A percentile compares a stretch with the other conserved stretches of the same genome.
These are phyloP conservation scores for Pharmacophagus antenor DNA, from an alignment of 2,888 invertebrate genomes.

Conservation along the genomic window DNA sequence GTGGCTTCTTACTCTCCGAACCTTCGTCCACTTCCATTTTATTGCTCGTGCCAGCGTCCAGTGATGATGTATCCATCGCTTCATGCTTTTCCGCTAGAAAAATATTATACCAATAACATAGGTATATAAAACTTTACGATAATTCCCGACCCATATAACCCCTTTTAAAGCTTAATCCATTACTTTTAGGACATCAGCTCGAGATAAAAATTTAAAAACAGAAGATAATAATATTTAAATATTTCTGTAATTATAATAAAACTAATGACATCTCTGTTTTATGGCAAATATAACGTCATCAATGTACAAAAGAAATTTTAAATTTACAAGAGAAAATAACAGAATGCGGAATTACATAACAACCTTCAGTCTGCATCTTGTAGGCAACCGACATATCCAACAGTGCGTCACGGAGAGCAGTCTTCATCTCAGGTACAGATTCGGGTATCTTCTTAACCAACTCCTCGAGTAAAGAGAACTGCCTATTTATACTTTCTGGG, in stretches of 20 bases:
- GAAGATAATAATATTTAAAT: no score
- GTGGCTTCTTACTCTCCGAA: conserved; percentile 42
- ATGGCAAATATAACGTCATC: no score
- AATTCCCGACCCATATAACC: not conserved
- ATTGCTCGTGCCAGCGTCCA: conserved; percentile 40
- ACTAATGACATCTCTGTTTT: no score
- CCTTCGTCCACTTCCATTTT: conserved; percentile 61
- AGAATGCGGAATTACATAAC: not conserved
- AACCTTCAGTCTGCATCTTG: conserved; percentile 64
- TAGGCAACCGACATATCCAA: conserved; percentile 85
- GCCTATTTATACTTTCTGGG: conserved; percentile 61
- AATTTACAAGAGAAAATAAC: no score
- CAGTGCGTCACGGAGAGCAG: conserved; percentile 85
- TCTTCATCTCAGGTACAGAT: conserved; percentile 78
- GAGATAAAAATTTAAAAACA: no score
- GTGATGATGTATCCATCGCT: conserved; percentile 41
- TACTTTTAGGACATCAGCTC: no score
- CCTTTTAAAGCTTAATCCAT: no score
- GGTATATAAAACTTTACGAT: not conserved
- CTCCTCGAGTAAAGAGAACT: conserved; percentile 68
- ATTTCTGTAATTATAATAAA: no score
- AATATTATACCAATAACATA: no score
- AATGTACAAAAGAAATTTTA: not conserved
- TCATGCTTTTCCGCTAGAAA: conserved; percentile 43
- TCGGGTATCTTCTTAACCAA: conserved; percentile 75